phyloP scores from a whole-genome alignment of 2,888 invertebrate species.

The Leucania comma region DNA sequence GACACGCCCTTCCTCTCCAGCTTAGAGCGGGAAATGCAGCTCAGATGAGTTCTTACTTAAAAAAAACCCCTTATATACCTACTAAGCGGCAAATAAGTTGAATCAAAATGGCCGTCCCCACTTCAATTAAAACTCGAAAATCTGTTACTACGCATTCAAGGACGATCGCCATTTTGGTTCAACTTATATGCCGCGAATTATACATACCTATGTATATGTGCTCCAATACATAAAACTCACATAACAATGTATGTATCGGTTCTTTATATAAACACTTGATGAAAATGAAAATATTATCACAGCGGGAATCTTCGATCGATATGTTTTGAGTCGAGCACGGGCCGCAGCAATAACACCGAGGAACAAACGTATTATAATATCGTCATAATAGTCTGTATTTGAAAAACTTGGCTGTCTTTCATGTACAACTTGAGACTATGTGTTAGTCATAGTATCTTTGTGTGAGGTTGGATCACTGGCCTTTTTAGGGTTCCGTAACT shows the following conservation, averaged over 20 bases:
- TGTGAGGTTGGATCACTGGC: not conserved
- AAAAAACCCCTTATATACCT: too few species aligned
- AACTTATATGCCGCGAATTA: too few species aligned
- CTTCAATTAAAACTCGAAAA: too few species aligned
- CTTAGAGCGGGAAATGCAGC: too few species aligned
- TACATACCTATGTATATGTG: constrained; percentile 2
- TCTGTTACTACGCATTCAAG: too few species aligned
- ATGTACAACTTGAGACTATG: constrained; percentile 47
- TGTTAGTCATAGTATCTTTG: constrained; percentile 3
- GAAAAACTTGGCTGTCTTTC: constrained; percentile 61
- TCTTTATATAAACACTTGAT: constrained; percentile 55
- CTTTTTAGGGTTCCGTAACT: too few species aligned
- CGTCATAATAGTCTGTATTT: constrained; percentile 57
- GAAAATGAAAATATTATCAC: constrained; percentile 66
- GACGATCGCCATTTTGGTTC: too few species aligned
- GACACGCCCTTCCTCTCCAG: too few species aligned
- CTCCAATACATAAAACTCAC: constrained; percentile 15
- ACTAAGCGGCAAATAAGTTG: too few species aligned
- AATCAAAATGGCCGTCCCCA: too few species aligned
- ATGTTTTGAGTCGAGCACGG: constrained; percentile 74
- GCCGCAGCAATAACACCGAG: constrained; percentile 71
- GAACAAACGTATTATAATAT: constrained; percentile 52
- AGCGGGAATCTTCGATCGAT: constrained; percentile 56
- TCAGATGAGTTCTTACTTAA: too few species aligned
- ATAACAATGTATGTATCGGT: constrained; percentile 53